Conservation (phyloP, 2,113 vertebrate genomes). For the Myanophis thanlyinensis region DNA sequence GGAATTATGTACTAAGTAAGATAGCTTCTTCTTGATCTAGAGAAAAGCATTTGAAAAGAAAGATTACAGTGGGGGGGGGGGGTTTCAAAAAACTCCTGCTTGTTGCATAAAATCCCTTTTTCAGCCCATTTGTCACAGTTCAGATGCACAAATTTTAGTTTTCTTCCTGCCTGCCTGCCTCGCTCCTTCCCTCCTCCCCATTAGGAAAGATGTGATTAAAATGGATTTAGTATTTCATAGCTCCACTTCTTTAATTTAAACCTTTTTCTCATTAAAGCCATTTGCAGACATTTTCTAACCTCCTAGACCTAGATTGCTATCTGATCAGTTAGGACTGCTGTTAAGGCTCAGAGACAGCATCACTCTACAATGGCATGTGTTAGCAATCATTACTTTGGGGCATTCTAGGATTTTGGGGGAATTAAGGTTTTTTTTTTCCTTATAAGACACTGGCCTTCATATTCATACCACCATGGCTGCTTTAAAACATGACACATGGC, state of each 20-base stretch:
- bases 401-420: not conserved
- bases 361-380: not conserved
- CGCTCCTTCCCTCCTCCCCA: not conserved
- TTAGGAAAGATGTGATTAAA: constrained; percentile 29
- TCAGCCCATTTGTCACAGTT: constrained; percentile 45
- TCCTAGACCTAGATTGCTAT: constrained; percentile 16
- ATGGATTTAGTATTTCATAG: constrained; percentile 7
- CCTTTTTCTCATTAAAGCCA: not conserved
- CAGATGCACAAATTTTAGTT: constrained; percentile 15
- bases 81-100: not conserved
- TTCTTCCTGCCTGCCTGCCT: not conserved
- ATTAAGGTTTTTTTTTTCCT: not conserved
- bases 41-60: constrained; percentile 14
- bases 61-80: accelerated
- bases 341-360: not conserved
- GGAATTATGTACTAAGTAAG: constrained; percentile 22
- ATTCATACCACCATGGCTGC: not conserved
- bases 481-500: not conserved
- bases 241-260: constrained; percentile 9
- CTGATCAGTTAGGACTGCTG: not conserved
- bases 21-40: constrained; percentile 35
- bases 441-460: not conserved
- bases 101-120: constrained; percentile 34
- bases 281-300: constrained; percentile 6
- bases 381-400: too few species aligned